A percentile compares a stretch with the other conserved stretches of the same genome.
Evolutionary conservation across 2,113 vertebrate species (phyloP).

Genomic region (Vulpes ferrilata): DNA sequence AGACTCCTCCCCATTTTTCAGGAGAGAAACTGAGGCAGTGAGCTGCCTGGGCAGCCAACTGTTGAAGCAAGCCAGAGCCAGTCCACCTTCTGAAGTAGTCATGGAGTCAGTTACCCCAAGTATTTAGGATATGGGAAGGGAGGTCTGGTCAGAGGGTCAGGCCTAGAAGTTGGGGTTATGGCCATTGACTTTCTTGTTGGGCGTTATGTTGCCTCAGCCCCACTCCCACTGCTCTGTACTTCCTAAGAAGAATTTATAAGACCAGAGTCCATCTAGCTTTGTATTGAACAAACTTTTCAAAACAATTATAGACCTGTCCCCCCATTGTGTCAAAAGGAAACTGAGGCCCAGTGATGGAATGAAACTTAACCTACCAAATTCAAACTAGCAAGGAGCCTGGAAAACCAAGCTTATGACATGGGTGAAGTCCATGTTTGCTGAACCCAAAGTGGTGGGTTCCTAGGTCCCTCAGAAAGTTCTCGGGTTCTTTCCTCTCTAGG

Average conservation of each 20-base stretch:
- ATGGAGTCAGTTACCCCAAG: conserved; percentile 47
- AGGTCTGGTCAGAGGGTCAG: conserved; percentile 18
- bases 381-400: conserved; percentile 12
- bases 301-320: neutral
- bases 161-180: conserved; percentile 28
- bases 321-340: conserved; percentile 32
- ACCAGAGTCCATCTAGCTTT: conserved; percentile 16
- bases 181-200: conserved; percentile 16
- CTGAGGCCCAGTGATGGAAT: neutral
- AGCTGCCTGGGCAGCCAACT: conserved; percentile 43
- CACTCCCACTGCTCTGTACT: neutral
- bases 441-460: neutral
- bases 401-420: neutral
- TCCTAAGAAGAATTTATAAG: conserved; percentile 54
- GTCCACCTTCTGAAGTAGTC: conserved; percentile 47
- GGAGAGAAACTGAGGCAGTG: conserved; percentile 61
- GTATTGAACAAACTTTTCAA: neutral
- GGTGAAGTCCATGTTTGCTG: neutral
- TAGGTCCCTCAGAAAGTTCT: neutral
- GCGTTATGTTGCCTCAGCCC: neutral
- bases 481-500: neutral
- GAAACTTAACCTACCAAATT: conserved; percentile 1
- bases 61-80: conserved; percentile 57
- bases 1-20: conserved; percentile 50
- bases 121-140: conserved; percentile 16